phyloP scores from a whole-genome alignment of 2,797 vertebrate genomes.

The Myotis findleyi region DNA sequence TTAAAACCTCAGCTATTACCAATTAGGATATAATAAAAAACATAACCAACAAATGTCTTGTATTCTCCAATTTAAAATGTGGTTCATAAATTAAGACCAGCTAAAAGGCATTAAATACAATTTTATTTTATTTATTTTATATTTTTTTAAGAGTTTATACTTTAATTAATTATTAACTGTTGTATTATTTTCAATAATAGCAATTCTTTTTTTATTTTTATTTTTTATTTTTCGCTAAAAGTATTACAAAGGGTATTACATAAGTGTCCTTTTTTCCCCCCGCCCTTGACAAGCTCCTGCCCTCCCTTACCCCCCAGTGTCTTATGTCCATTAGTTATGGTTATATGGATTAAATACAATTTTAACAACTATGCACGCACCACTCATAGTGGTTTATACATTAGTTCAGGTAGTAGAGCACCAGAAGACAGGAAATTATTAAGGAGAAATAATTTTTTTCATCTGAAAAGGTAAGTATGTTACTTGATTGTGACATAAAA shows the following conservation, averaged over 20 bases:
- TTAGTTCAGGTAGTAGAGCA: not conserved
- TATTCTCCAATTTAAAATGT: not conserved
- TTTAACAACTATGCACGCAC: not conserved
- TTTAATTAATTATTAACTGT: too few species aligned
- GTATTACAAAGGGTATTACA: too few species aligned
- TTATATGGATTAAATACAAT: not conserved
- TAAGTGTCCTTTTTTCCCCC: too few species aligned
- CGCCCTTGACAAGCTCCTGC: too few species aligned
- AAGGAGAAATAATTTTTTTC: slow-evolving; percentile 48
- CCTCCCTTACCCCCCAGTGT: too few species aligned
- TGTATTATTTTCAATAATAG: too few species aligned
- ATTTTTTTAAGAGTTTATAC: too few species aligned
- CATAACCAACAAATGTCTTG: not conserved
- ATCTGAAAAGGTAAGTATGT: not conserved
- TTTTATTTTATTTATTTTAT: too few species aligned
- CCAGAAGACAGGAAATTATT: slow-evolving; percentile 33
- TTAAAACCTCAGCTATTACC: not conserved
- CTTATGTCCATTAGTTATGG: too few species aligned
- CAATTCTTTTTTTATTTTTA: too few species aligned
- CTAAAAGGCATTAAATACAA: not conserved
- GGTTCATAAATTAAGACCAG: not conserved
- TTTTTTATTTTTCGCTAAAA: too few species aligned
- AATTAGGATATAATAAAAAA: not conserved
- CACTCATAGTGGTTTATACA: not conserved
- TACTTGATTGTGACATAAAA: slow-evolving; percentile 48